Evolutionary conservation across 2,113 vertebrate species (phyloP), one percentile per base, ranked within the genome.

Genomic region (Merops nubicus): DNA sequence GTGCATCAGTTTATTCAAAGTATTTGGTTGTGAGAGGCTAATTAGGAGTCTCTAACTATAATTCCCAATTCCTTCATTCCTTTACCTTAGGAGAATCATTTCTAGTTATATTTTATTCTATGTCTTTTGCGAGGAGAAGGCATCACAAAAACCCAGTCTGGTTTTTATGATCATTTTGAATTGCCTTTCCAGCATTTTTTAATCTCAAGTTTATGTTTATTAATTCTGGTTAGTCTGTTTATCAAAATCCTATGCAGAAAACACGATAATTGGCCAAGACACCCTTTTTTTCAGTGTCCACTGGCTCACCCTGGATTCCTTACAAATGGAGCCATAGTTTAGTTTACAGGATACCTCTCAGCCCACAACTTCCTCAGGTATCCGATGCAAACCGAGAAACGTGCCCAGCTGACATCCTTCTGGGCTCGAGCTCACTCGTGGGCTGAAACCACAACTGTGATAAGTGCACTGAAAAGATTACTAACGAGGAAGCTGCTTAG

Each of bases 361-460:
- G 81, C 68, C 77, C 94, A 78, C 91, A 65, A 18, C 85, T 95
- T 97, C 93, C 94, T 82, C 80, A 69, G 89, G 83, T 79, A 40
- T 69, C 56, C 2, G 17, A 54, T 12, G 54, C 10, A 67, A 89
- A 85, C 51, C 12, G 7, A 87, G 93, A 89, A 88, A 23, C 3
- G 3, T 3, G 4, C 60, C 26, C 70, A 94, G 91, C 79, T 69
- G 94, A 88, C 60, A 77, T 74, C 72, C 70, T 91, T 43, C 85
- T 15, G 15, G 50, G 51, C 60, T 65, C 4, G 0, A 85, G 70
- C 81, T 42, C 47, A 73, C 91, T 92, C 5, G 0, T 68, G 59
- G 95, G 87, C 68, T 78, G 70, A 82, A 81, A 85, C 51, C 81
- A n/a, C 28, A n/a, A 20, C 42, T 36, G 47, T 20, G 72, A 68